Evolutionary conservation across 2,888 invertebrate genomes (phyloP), one percentile per base, ranked within the genome.

Genomic region (Latheticus oryzae): DNA sequence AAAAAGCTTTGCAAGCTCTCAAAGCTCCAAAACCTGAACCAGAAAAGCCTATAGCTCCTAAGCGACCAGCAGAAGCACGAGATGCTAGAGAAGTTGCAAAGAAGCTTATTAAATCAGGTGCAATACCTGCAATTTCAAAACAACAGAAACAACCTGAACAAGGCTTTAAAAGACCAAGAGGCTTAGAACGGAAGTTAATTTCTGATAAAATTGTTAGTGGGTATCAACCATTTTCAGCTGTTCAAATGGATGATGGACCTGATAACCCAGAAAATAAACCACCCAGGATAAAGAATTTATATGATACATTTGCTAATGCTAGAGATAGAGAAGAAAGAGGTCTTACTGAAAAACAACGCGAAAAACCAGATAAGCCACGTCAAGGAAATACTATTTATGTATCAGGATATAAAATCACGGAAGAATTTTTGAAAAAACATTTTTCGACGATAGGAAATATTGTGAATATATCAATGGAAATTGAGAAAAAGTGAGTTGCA

Each of bases 1-100:
- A 91, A 86, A 92, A 91, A 74, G 90, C 90, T 0, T 72, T 92
- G 8, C 89, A 90, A 77, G 88, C 88, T 5, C 78, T 90, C 55
- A 90, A 90, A 78, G 87, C 94, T 0, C 95, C 95, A 0, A 94
- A 95, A 78, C 92, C 90, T 61, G 96, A 96, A 75, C 89, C 91
- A 0, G 95, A 95, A 73, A 90, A 93, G 66, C 90, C 91, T 1
- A 84, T 90, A 50, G 82, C 87, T 11, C 87, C 90, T 0, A 95
- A 95, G 76, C 84, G 94, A 12, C 91, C 92, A 0, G 88, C 93
- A 2, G 94, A 95, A 80, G 93, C 93, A 0, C 84, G 94, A 53
- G 95, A 96, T 82, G 96, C 97, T 1, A 87, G 95, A 33, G 96
- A 97, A 82, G 92, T 95, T 15, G 97, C 96, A 0, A 91, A 95